Conservation (phyloP, 2,113 vertebrate genomes). For the Hippocampus comes region DNA sequence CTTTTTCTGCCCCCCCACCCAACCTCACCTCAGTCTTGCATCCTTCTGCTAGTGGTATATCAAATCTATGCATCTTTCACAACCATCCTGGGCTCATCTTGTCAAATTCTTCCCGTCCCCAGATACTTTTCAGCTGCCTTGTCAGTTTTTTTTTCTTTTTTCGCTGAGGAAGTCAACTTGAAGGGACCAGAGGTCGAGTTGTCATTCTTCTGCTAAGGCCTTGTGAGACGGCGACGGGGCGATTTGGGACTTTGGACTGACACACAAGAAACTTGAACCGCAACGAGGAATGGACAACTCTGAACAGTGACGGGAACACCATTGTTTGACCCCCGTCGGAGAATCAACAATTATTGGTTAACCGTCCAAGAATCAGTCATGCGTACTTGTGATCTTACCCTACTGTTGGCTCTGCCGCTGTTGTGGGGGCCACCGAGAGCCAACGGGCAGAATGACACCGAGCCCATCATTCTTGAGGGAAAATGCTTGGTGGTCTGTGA, state of each 20-base stretch:
- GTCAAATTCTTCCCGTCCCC: constrained; percentile 11
- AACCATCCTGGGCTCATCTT: constrained; percentile 13
- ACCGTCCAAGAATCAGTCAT: constrained; percentile 35
- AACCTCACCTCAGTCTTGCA: constrained; percentile 38
- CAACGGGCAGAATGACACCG: constrained; percentile 76
- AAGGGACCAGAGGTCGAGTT: constrained; percentile 18
- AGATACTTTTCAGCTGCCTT: constrained; percentile 20
- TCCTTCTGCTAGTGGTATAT: constrained; percentile 52
- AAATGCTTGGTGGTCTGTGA: constrained; percentile 80
- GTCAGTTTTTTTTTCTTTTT: constrained; percentile 39
- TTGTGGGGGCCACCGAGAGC: constrained; percentile 52
- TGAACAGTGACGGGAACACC: not conserved
- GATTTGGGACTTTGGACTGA: constrained; percentile 28
- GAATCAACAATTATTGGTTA: constrained; percentile 18
- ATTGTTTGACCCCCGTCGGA: not conserved
- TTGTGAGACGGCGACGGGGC: constrained; percentile 14
- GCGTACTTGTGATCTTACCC: constrained; percentile 38
- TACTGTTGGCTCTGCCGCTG: constrained; percentile 52
- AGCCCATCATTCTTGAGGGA: constrained; percentile 77
- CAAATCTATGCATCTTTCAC: constrained; percentile 33
- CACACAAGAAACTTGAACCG: constrained; percentile 13
- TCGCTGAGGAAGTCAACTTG: constrained; percentile 49
- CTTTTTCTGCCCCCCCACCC: constrained; percentile 59
- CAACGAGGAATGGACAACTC: constrained; percentile 8
- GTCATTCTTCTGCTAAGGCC: constrained; percentile 37